Conservation (phyloP, 2,113 vertebrate genomes). For the Condylura cristata region DNA sequence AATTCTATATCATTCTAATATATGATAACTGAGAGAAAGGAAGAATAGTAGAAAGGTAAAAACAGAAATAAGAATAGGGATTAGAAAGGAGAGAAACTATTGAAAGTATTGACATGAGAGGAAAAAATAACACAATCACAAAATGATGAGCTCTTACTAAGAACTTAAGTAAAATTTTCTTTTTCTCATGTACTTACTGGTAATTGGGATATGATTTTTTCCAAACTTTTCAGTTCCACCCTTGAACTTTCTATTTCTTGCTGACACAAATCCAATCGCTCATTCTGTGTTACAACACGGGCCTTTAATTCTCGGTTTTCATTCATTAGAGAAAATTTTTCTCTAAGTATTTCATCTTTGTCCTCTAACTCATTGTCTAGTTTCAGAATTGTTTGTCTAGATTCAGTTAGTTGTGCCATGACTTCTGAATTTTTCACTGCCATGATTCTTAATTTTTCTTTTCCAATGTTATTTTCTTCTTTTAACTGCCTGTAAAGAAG, state of each 20-base stretch:
- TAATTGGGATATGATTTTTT: slow-evolving; percentile 89
- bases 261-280: slow-evolving; percentile 84
- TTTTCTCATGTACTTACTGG: slow-evolving; percentile 74
- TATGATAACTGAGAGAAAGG: background rate
- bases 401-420: slow-evolving; percentile 83
- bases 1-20: background rate
- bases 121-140: background rate
- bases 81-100: background rate
- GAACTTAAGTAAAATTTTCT: slow-evolving; percentile 21
- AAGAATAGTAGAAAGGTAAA: background rate
- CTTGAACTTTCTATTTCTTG: slow-evolving; percentile 89
- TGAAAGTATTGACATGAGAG: background rate
- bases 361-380: slow-evolving; percentile 89
- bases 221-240: slow-evolving; percentile 88
- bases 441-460: slow-evolving; percentile 82
- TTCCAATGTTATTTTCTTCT: slow-evolving; percentile 83
- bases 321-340: slow-evolving; percentile 84
- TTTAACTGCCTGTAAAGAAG: slow-evolving; percentile 86
- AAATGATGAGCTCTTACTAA: background rate
- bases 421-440: slow-evolving; percentile 86
- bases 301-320: slow-evolving; percentile 89
- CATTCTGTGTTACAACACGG: slow-evolving; percentile 85
- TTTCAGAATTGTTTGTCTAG: slow-evolving; percentile 82
- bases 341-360: slow-evolving; percentile 81
- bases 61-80: background rate